Base-by-base conservation (phyloP, 2,797 vertebrate species). In the Neostethus bicornis region DNA sequence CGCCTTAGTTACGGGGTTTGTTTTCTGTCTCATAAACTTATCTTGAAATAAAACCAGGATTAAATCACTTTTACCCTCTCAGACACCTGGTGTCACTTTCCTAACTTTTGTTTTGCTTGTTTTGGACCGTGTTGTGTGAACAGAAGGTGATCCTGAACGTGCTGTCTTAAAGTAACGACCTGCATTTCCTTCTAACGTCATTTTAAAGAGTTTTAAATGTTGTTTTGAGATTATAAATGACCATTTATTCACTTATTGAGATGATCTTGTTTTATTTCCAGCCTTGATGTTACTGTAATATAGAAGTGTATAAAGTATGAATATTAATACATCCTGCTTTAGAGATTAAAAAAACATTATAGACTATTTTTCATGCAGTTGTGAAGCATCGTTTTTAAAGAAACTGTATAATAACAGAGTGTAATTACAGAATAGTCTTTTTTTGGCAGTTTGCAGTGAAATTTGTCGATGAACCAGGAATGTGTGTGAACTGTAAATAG, bases 251-350 rank as follows among this genome's bases (percentile, higher is more conserved):
- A 59, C 43, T 43, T 19, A 53, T 51, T 56, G 65, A 77, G 46
- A 55, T 59, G 75, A 19, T 61, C 60, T 85, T 76, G 54, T 77
- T 69, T 34, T 41, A 2, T 60, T 52, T 50, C 41, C 35, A 5
- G 38, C 44, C 38, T 77, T 35, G 51, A 58, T 67, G 35, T 61
- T 69, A 61, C 62, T 87, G 84, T 90, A 89, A 87, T 79, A 85
- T 91, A 90, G 87, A 80, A 66, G 73, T 89, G 79, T 90, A 71
- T 79, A 85, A 86, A 83, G 79, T 73, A 58, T 2, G 71, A 56
- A 66, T 75, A 82, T 82, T 83, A 84, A 86, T 83, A 82, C 37
- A 46, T 63, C 45, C 62, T 60, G 53, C 57, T 85, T 66, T 88
- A 79, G 76, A 77, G 44, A 77, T 16, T 39, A 82, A 77, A 76